These are phyloP conservation scores for Lepidonotus clava DNA, from an alignment of 2,888 invertebrate species.

Conservation along the genomic window DNA sequence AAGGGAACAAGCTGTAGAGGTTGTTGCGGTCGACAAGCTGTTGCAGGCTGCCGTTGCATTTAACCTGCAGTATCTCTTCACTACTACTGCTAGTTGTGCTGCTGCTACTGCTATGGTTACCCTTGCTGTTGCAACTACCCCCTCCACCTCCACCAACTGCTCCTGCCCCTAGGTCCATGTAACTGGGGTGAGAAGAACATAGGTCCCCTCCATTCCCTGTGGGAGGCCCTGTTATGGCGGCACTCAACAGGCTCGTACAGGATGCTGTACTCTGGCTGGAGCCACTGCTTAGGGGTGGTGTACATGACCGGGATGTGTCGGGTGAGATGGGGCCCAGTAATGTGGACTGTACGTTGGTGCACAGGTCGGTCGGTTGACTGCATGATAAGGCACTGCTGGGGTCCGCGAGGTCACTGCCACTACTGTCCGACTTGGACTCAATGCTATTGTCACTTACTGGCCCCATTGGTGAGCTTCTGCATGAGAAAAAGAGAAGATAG, in stretches of 20 bases:
- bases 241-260: not conserved
- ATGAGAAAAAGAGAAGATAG: too few relatives aligned
- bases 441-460: conserved; percentile 13
- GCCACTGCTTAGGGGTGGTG: conserved; percentile 38
- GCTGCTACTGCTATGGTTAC: not conserved
- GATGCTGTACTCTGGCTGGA: not conserved
- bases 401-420: not conserved
- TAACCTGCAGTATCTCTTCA: not conserved
- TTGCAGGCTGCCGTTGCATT: not conserved
- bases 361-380: conserved; percentile 26
- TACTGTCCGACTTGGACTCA: conserved; percentile 18
- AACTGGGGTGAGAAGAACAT: not conserved
- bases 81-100: not conserved
- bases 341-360: conserved; percentile 36
- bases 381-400: conserved; percentile 47
- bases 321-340: conserved; percentile 52
- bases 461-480: conserved; percentile 35
- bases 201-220: not conserved
- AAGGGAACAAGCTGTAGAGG: conserved; percentile 31
- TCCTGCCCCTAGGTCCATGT: not conserved
- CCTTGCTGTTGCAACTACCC: not conserved
- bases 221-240: not conserved
- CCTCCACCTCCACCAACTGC: not conserved
- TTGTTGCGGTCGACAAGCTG: not conserved
- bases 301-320: conserved; percentile 55